phyloP scores from a whole-genome alignment of 1,140 invertebrate species.

The Lepidotrigona ventralis region DNA sequence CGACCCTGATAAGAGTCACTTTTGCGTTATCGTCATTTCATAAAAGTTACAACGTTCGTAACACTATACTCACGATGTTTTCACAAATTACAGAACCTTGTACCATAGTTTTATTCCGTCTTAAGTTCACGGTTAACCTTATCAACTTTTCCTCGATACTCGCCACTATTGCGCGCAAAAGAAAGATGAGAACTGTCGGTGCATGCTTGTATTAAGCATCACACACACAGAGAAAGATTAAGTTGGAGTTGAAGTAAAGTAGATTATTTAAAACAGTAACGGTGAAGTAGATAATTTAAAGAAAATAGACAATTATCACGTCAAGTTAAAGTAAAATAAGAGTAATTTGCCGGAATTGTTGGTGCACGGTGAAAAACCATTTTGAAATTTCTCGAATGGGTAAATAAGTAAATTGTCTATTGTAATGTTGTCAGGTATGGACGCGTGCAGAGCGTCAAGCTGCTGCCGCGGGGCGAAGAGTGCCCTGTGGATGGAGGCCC shows the following conservation, averaged over 20 bases:
- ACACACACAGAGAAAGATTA: too few species aligned
- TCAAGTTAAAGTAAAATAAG: too few species aligned
- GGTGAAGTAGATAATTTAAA: too few species aligned
- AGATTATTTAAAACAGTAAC: too few species aligned
- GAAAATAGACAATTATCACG: too few species aligned
- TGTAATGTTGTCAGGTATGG: constrained; percentile 89
- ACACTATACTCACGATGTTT: background rate
- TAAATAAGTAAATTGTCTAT: background rate
- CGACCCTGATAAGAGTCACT: constrained; percentile 54
- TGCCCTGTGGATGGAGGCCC: constrained; percentile 80
- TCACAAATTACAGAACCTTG: background rate
- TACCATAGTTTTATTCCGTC: too few species aligned
- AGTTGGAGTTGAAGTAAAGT: too few species aligned
- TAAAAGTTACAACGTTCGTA: background rate
- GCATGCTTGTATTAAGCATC: too few species aligned
- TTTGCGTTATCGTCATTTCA: constrained; percentile 22
- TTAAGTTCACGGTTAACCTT: background rate
- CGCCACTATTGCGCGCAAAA: too few species aligned
- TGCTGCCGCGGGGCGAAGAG: constrained; percentile 86
- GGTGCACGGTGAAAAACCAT: background rate
- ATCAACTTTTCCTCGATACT: background rate
- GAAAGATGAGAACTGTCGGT: too few species aligned
- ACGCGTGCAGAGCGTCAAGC: constrained; percentile 97
- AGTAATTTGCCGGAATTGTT: background rate
- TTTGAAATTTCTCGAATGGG: too few species aligned